phyloP scores from a whole-genome alignment of 2,888 invertebrate genomes.

The Eledona agricola region DNA sequence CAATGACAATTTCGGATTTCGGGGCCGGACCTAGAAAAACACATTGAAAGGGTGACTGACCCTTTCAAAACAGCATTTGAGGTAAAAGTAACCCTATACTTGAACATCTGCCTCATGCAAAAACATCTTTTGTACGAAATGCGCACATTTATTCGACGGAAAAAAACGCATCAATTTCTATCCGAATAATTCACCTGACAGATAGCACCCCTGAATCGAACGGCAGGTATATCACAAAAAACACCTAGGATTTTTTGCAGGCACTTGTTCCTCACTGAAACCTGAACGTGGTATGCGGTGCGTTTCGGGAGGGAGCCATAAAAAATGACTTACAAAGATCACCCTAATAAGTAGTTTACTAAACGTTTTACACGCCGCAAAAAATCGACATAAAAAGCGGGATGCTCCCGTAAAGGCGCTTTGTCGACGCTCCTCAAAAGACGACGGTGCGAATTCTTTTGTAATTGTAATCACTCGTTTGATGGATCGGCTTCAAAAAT shows the following conservation, averaged over 20 bases:
- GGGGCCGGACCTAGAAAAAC: slow-evolving; percentile 34
- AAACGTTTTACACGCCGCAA: slow-evolving; percentile 59
- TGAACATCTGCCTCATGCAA: slow-evolving; percentile 46
- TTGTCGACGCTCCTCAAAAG: too few relatives aligned
- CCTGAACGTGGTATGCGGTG: slow-evolving; percentile 43
- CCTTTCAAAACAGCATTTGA: slow-evolving; percentile 39
- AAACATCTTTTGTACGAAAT: slow-evolving; percentile 12
- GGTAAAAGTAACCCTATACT: slow-evolving; percentile 53
- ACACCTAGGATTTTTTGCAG: slow-evolving; percentile 47
- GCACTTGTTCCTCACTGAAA: slow-evolving; percentile 39
- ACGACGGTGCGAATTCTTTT: too few relatives aligned
- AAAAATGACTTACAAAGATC: slow-evolving; percentile 54
- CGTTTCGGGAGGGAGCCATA: slow-evolving; percentile 52
- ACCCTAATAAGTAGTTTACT: slow-evolving; percentile 57
- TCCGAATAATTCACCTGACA: slow-evolving; percentile 48
- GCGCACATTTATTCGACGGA: not conserved
- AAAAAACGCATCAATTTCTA: slow-evolving; percentile 44
- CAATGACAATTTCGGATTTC: slow-evolving; percentile 14
- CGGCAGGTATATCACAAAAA: slow-evolving; percentile 51
- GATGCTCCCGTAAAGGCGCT: too few relatives aligned
- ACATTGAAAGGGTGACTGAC: slow-evolving; percentile 37
- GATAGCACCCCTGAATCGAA: slow-evolving; percentile 42
- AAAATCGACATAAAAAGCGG: slow-evolving; percentile 55
- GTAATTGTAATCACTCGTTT: too few relatives aligned
- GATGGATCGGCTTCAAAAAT: too few relatives aligned